phyloP scores from a whole-genome alignment of 1,140 invertebrate species.

The Andrena cerasifolii region DNA sequence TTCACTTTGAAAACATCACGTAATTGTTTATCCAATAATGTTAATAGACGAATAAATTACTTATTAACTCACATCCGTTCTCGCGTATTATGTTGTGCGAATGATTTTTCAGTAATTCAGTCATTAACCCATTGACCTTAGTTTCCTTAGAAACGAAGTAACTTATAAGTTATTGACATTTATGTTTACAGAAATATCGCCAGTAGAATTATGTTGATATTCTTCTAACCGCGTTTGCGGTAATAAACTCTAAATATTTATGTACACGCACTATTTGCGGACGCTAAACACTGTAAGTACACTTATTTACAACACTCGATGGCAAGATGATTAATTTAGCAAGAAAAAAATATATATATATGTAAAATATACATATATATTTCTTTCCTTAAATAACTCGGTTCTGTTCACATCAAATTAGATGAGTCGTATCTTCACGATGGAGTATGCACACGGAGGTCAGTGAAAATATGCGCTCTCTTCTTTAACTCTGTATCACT shows the following conservation, averaged over 20 bases:
- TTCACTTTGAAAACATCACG: not conserved
- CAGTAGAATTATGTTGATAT: conserved; percentile 37
- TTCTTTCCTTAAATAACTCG: conserved; percentile 46
- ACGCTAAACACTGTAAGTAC: conserved; percentile 82
- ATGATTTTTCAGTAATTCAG: conserved; percentile 26
- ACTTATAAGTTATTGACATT: conserved; percentile 31
- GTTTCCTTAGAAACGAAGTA: conserved; percentile 16
- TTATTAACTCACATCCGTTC: conserved; percentile 11
- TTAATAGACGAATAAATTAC: conserved; percentile 4
- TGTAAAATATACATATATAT: conserved; percentile 48
- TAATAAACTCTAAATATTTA: conserved; percentile 71
- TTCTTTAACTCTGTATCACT: conserved; percentile 62
- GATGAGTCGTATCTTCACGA: conserved; percentile 40
- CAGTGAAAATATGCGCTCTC: conserved; percentile 62
- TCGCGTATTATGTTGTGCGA: conserved; percentile 17
- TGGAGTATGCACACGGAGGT: conserved; percentile 51
- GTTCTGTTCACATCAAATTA: conserved; percentile 38
- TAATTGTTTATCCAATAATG: no score
- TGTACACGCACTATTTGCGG: conserved; percentile 79
- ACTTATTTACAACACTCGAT: conserved; percentile 82
- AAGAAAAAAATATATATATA: conserved; percentile 57
- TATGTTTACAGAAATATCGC: conserved; percentile 25
- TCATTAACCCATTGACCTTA: not conserved
- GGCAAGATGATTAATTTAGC: conserved; percentile 75
- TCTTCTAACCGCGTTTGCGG: conserved; percentile 29